Base-by-base conservation (phyloP, 1,140 invertebrate species). In the Drosophila tristis region DNA sequence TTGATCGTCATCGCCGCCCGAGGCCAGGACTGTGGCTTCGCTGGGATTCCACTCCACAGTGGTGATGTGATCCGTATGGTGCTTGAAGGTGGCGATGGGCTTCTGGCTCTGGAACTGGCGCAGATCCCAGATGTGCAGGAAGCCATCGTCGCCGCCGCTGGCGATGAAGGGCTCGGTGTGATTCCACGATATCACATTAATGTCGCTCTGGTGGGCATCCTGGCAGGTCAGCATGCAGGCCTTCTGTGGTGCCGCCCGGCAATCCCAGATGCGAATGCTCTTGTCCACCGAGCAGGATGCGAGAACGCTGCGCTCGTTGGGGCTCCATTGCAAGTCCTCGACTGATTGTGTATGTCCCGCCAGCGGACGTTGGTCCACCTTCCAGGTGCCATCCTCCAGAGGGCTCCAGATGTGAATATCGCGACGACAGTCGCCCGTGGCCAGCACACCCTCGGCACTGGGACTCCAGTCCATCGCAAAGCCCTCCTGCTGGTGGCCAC, bases 121-220 rank as follows among this genome's bases (percentile, higher is more conserved):
- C 35, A 99, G 93, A 92, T 99, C 99, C 99, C 99, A 99, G 39
- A 99, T 94, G 91, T 97, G 96, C 9, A 99, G 92, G 26, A 95
- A 94, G 0, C 98, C 98, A 94, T 99, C 99, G 93, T 99, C 99
- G 26, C 98, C 98, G 60, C 98, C 98, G 76, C 97, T 98, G 3
- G 96, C 95, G 78, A 99, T 96, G 80, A 98, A 97, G 5, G 96
- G 96, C 92, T 99, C 98, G 81, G 95, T 95, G 67, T 92, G 94
- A 93, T 99, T 99, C 99, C 99, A 99, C 70, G 96, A 96, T 73
- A 99, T 98, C 2, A 99, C 99, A 94, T 99, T 99, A 0, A 99
- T 95, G 93, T 99, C 99, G 72, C 94, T 95, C 54, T 96, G 93
- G 92, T 99, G 99, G 31, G 98, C 97, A 78, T 97, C 94, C 61